Evolutionary conservation across 2,797 vertebrate species (phyloP).

Genomic region (Megalops cyprinoides): DNA sequence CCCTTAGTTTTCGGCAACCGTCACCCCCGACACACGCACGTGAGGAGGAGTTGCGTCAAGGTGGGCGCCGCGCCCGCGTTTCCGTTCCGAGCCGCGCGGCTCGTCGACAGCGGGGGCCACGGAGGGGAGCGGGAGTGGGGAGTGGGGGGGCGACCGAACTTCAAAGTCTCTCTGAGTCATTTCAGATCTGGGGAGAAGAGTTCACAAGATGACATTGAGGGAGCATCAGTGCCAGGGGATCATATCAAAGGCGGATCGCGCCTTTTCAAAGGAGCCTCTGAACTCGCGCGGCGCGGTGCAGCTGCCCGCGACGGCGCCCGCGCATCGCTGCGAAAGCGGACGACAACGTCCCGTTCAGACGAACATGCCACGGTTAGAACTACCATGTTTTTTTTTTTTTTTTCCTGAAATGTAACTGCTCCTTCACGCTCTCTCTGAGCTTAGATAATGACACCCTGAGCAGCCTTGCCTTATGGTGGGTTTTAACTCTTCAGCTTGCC

Average conservation of each 20-base stretch:
- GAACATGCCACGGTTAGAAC: background rate
- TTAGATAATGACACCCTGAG: background rate
- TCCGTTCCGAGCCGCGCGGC: no score
- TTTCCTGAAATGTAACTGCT: background rate
- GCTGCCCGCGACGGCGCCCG: conserved; percentile 29
- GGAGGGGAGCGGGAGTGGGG: conserved; percentile 24
- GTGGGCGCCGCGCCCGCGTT: no score
- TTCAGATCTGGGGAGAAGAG: conserved; percentile 54
- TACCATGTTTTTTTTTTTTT: background rate
- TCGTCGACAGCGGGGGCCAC: conserved; percentile 31
- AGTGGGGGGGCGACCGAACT: conserved; percentile 33
- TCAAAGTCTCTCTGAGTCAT: conserved; percentile 50
- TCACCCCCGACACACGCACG: no score
- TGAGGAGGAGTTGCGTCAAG: no score
- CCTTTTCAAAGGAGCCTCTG: conserved; percentile 47
- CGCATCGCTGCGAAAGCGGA: conserved; percentile 13
- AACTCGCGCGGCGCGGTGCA: conserved; percentile 29
- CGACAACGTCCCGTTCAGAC: conserved; percentile 13
- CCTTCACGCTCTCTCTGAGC: background rate
- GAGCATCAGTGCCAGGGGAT: conserved; percentile 48
- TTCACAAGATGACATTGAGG: conserved; percentile 47
- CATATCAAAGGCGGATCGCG: conserved; percentile 54
- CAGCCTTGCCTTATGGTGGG: background rate
- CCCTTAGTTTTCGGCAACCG: no score
- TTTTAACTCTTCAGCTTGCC: background rate